Conservation (phyloP, 2,113 vertebrate genomes). For the Pipra filicauda region DNA sequence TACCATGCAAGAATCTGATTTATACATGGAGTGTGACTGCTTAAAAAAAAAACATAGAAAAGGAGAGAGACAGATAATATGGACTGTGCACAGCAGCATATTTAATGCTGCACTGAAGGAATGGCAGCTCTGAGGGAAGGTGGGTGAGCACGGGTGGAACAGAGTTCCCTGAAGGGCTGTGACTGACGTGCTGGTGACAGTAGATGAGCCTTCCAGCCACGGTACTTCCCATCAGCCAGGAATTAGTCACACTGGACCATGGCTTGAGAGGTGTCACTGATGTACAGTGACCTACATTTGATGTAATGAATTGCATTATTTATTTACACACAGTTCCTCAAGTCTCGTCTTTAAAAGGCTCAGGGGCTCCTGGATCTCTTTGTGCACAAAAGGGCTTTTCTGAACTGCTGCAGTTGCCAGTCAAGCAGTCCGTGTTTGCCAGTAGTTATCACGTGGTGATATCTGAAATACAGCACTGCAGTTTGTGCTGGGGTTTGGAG, state of each 20-base stretch:
- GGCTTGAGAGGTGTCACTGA: not conserved
- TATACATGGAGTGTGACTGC: not conserved
- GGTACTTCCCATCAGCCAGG: not conserved
- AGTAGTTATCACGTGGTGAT: not conserved
- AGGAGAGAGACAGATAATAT: not conserved
- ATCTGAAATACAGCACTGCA: not conserved
- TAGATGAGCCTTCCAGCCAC: not conserved
- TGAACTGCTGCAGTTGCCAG: not conserved
- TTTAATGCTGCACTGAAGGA: not conserved
- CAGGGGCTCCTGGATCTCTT: not conserved
- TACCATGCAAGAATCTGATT: not conserved
- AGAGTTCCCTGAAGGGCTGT: not conserved
- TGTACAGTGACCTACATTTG: constrained; percentile 38
- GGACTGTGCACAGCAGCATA: not conserved
- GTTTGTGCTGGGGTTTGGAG: not conserved
- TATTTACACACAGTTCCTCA: constrained; percentile 30
- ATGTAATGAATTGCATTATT: constrained; percentile 28
- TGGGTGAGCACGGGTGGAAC: not conserved
- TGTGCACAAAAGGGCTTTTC: constrained; percentile 7
- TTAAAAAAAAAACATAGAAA: not conserved
- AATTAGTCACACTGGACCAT: not conserved
- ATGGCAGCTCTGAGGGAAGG: not conserved
- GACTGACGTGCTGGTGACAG: not conserved
- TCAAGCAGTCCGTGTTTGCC: not conserved
- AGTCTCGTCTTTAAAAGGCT: not conserved